Percentiles rank a stretch among this genome's conserved stretches.
Evolutionary conservation across 2,113 vertebrate genomes (phyloP).

Genomic region (Lasiurus cinereus): DNA sequence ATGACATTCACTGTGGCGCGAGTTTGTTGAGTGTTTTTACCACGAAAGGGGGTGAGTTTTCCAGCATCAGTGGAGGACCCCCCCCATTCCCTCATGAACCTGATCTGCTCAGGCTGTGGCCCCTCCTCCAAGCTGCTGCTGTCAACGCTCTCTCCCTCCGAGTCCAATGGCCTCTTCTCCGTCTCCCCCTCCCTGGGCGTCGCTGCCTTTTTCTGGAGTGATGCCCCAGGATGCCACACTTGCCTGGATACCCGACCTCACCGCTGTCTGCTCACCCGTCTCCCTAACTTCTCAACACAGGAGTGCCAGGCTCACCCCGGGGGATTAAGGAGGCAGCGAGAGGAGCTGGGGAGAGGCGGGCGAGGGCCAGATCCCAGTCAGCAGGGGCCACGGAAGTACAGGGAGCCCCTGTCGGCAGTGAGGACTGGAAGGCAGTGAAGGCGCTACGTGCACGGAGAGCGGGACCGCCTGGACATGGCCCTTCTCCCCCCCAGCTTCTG

Average conservation of each 20-base stretch:
- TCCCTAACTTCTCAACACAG: background rate
- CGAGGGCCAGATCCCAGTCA: background rate
- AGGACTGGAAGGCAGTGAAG: background rate
- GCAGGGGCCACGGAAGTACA: background rate
- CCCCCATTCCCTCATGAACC: background rate
- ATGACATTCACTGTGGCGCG: background rate
- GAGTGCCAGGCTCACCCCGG: background rate
- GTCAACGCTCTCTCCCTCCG: no score
- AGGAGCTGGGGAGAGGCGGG: background rate
- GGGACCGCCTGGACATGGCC: background rate
- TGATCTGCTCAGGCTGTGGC: background rate
- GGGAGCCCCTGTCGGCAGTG: background rate
- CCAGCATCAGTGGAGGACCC: background rate
- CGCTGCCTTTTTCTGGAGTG: background rate
- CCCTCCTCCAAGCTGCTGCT: background rate
- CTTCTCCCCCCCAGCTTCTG: background rate
- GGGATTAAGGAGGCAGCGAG: background rate
- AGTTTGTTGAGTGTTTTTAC: no score
- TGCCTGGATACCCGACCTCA: background rate
- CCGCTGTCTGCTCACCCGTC: background rate
- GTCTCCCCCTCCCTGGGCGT: background rate
- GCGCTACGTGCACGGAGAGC: accelerated
- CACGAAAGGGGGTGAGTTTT: no score
- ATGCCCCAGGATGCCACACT: background rate
- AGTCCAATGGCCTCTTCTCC: background rate